Evolutionary conservation across 37 sponge, comb jelly and placozoan species (phyloP).

Genomic region (Ephydatia muelleri): DNA sequence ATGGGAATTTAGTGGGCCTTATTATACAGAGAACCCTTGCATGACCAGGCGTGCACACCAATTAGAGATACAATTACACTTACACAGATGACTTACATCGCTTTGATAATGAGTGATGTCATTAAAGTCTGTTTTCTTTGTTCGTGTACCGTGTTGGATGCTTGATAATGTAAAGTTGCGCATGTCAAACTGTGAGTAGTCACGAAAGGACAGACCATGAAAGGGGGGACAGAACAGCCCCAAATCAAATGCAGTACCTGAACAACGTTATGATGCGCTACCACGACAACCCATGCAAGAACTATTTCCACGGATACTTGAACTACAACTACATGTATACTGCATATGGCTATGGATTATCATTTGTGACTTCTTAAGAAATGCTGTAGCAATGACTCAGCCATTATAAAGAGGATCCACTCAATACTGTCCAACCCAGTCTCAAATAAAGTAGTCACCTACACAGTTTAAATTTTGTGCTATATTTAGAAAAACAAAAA

Average conservation of each 20-base stretch:
- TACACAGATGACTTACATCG: neutral
- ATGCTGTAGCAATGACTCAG: neutral
- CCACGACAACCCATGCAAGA: too few relatives aligned
- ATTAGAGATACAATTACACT: too few relatives aligned
- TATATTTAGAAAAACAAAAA: neutral
- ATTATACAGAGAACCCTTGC: too few relatives aligned
- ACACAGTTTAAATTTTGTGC: neutral
- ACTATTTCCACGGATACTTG: too few relatives aligned
- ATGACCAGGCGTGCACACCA: too few relatives aligned
- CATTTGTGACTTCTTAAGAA: too few relatives aligned
- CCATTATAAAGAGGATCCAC: neutral
- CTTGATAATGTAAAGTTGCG: conserved; percentile 33
- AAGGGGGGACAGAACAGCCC: neutral
- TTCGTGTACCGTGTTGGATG: conserved; percentile 68
- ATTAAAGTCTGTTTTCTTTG: conserved; percentile 56
- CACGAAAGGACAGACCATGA: conserved; percentile 9
- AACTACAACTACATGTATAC: too few relatives aligned
- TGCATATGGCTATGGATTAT: too few relatives aligned
- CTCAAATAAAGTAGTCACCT: conserved; percentile 10
- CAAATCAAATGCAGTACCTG: neutral
- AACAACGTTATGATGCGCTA: too few relatives aligned
- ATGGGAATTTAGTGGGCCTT: too few relatives aligned
- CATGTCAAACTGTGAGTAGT: conserved; percentile 84
- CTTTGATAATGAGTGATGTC: conserved; percentile 56
- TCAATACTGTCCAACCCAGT: neutral